Evolutionary conservation across 2,113 vertebrate species (phyloP), one percentile per base, ranked within the genome.

Genomic region (Ageneiosus marmoratus): DNA sequence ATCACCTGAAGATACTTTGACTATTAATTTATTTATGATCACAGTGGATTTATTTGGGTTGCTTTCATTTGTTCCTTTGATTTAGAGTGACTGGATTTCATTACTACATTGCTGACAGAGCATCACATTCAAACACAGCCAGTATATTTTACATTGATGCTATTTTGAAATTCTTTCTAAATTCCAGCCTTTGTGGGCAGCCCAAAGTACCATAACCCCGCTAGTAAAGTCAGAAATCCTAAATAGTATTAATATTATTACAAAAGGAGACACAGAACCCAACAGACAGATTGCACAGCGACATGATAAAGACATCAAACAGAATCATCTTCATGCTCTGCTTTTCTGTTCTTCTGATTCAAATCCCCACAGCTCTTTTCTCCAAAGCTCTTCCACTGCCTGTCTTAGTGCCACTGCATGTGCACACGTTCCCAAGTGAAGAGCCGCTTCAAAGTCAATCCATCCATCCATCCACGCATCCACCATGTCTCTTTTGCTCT

Each of bases 281-380:
- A 79, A 73, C 50, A 70, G 29, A 56, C 50, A 84, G 51, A 76
- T 53, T 80, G 46, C 83, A 80, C 83, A 44, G 77, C 62, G 46
- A 76, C 83, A 65, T 67, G 60, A 83, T 81, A 37, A 81, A 70
- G 82, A 84, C 82, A 84, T 84, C 76, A 82, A 82, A 82, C 80
- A 82, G 44, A 82, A 82, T 55, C 29, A 5, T 51, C 41, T 41
- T 58, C 69, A 62, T 37, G 41, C 53, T 69, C 79, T 60, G 75
- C 56, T 56, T 60, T 63, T 84, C 83, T 41, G 69, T 84, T 79
- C 70, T 81, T 85, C 46, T 62, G 8, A 65, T 63, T 27, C 44
- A 46, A 74, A 79, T 84, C 70, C 79, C 37, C 67, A 83, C 67
- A 46, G 53, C 58, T 29, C 55, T 44, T 46, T 73, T 32, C 62